These are phyloP conservation scores for Alloscopus bannaensis DNA, from an alignment of 2,888 invertebrate species.

Conservation along the genomic window DNA sequence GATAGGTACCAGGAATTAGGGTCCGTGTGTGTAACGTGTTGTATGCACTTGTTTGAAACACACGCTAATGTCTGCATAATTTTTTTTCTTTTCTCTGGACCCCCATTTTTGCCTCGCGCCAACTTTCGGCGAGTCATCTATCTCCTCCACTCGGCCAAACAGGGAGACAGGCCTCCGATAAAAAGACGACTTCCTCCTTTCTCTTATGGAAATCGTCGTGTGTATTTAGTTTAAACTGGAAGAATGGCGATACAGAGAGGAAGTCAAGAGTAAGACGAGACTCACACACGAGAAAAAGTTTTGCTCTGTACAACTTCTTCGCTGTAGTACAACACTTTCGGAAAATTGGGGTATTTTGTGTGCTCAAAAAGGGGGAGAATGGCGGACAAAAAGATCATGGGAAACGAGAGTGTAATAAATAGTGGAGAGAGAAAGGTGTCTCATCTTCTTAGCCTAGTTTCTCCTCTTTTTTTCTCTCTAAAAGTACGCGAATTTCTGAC, in stretches of 20 bases:
- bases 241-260: background rate
- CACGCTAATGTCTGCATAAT: slow-evolving; percentile 3
- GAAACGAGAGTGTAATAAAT: slow-evolving; percentile 29
- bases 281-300: too few species aligned
- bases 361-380: too few species aligned
- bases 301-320: too few species aligned
- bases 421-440: slow-evolving; percentile 30
- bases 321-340: too few species aligned
- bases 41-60: background rate
- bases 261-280: background rate
- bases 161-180: too few species aligned
- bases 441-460: slow-evolving; percentile 60
- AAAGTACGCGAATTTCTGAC: too few species aligned
- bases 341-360: too few species aligned
- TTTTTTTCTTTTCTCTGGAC: background rate
- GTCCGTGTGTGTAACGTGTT: too few species aligned
- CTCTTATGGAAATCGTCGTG: background rate
- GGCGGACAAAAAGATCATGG: background rate
- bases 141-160: background rate
- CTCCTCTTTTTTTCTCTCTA: slow-evolving; percentile 1
- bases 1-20: too few species aligned
- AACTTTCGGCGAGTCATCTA: background rate
- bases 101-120: background rate
- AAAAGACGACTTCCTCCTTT: too few species aligned
- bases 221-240: background rate